These are phyloP conservation scores for Dryobotodes eremita DNA, from an alignment of 2,888 invertebrate species.

Conservation along the genomic window DNA sequence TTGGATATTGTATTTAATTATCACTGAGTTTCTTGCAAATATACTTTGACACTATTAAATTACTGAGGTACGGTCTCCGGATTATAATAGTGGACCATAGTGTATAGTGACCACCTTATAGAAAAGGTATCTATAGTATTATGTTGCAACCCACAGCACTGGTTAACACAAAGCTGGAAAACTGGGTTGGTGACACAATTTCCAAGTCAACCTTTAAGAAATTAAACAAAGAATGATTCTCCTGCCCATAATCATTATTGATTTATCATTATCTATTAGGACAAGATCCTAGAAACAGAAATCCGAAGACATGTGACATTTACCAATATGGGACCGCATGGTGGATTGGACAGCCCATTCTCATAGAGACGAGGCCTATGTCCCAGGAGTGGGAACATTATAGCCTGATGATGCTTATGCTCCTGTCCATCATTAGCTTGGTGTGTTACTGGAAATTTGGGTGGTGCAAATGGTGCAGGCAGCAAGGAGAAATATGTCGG, in stretches of 20 bases:
- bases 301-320: background rate
- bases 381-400: background rate
- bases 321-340: background rate
- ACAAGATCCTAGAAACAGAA: background rate
- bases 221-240: background rate
- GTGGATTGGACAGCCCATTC: background rate
- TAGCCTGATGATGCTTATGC: too few relatives aligned
- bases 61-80: conserved; percentile 23
- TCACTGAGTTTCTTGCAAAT: conserved; percentile 40
- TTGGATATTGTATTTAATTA: conserved; percentile 57
- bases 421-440: background rate
- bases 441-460: background rate
- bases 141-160: conserved; percentile 12
- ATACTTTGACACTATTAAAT: conserved; percentile 53
- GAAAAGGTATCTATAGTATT: background rate
- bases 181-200: background rate
- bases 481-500: background rate
- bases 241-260: background rate
- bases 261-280: background rate
- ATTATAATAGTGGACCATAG: background rate
- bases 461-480: background rate
- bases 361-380: background rate
- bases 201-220: background rate
- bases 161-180: conserved; percentile 1
- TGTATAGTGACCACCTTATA: background rate